Percentiles rank a stretch among this genome's conserved stretches.
phyloP scores from a whole-genome alignment of 2,113 vertebrate genomes.

The Sapajus apella region DNA sequence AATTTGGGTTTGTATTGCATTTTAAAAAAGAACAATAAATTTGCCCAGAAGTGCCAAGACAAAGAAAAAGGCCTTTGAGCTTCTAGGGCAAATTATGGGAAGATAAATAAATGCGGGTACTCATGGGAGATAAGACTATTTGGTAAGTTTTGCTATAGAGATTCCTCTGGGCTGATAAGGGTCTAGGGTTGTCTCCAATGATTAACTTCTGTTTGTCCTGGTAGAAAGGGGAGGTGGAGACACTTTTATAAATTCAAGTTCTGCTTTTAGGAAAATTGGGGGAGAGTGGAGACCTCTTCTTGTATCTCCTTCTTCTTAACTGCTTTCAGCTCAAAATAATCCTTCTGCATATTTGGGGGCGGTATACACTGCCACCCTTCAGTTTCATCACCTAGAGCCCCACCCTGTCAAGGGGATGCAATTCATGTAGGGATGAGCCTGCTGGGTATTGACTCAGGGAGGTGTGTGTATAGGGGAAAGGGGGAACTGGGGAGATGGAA shows the following conservation, averaged over 20 bases:
- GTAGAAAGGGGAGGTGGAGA: neutral
- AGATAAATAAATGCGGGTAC: neutral
- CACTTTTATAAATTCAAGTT: neutral
- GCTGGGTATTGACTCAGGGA: neutral
- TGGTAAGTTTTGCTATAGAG: neutral
- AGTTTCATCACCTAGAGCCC: neutral
- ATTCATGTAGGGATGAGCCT: neutral
- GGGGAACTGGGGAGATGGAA: too few species aligned
- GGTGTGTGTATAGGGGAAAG: too few species aligned
- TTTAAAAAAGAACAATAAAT: neutral
- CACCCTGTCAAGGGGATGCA: too few species aligned
- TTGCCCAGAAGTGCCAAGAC: neutral
- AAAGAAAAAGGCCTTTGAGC: neutral
- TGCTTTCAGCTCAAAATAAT: neutral
- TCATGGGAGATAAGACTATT: neutral
- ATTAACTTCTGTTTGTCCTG: neutral
- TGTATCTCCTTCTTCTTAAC: neutral
- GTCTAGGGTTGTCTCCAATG: neutral
- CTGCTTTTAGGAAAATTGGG: neutral
- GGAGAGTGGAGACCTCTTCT: neutral
- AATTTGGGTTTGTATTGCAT: neutral
- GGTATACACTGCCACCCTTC: neutral
- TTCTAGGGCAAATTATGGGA: neutral
- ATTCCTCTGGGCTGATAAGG: neutral
- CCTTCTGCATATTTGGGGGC: too few species aligned